Base-by-base conservation (phyloP, 2,113 vertebrate genomes). In the Canis aureus region DNA sequence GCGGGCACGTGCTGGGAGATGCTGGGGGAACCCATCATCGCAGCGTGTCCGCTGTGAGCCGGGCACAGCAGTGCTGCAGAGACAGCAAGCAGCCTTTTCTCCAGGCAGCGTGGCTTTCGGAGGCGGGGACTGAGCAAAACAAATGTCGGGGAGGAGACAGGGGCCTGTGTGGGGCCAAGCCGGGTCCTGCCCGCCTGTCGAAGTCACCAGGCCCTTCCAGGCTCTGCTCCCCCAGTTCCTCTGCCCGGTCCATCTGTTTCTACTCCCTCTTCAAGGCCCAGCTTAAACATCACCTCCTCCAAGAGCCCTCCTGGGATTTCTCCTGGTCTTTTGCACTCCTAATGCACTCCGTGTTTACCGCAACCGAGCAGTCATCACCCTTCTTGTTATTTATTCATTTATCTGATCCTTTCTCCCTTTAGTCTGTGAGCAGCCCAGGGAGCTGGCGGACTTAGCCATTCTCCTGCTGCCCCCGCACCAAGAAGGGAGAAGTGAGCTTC, bases 31-130 rank as follows among this genome's bases (percentile, higher is more conserved):
- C 67, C 87, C 89, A 88, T 69, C 32, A 66, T 95, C 97, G 90
- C 12, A 27, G 96, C 89, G 90, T 97, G 97, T 98, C 96, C 89
- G 94, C 94, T 95, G 95, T 92, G 97, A 98, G 96, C 95, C 19
- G 93, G 96, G 94, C 95, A 86, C 91, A 81, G 97, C 35, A 79
- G 96, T 57, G 29, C 92, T 93, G 93, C 92, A 96, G 96, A 91
- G 43, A 43, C 43, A 43, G 43, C 43, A 43, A 43, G 43, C 43
- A 43, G 43, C 43, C 43, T 8, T 43, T 98, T 97, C 97, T 97
- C 76, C 91, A 98, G 97, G 96, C 91, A 98, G 81, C 62, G 66
- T 55, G 76, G 97, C 85, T 0, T 74, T 97, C 73, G 94, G 94
- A 94, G n/a, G 20, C 89, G 88, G 87, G 86, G 32, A 20, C 64